Conservation (phyloP, 2,888 invertebrate genomes). For the Xanthorhoe designata region DNA sequence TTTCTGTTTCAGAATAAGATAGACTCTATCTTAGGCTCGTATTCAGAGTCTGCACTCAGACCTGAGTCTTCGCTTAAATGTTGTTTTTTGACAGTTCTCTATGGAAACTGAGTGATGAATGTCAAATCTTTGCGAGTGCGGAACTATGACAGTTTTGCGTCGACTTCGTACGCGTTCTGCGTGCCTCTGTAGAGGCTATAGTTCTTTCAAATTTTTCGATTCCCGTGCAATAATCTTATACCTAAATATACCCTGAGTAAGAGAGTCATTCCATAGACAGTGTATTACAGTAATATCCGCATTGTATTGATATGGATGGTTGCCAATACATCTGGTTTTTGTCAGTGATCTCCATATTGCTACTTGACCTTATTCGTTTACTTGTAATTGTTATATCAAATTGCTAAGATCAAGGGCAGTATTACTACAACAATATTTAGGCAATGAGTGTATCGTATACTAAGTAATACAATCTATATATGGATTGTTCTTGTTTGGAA, state of each 20-base stretch:
- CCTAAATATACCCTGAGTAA: neutral
- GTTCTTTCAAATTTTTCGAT: too few relatives aligned
- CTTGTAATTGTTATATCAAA: neutral
- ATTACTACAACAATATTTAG: neutral
- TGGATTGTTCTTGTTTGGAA: neutral
- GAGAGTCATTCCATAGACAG: neutral
- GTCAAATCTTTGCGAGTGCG: too few relatives aligned
- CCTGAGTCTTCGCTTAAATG: too few relatives aligned
- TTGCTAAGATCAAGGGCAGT: neutral
- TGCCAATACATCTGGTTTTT: slow-evolving; percentile 20
- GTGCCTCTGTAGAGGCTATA: too few relatives aligned
- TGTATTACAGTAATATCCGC: neutral
- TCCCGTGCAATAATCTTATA: neutral
- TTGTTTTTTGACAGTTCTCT: too few relatives aligned
- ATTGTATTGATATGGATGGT: slow-evolving; percentile 16
- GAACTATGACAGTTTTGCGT: too few relatives aligned
- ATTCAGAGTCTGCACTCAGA: too few relatives aligned
- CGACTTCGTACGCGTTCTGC: too few relatives aligned
- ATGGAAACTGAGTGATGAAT: too few relatives aligned
- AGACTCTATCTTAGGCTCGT: too few relatives aligned
- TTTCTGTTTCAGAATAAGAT: too few relatives aligned
- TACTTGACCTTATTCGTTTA: slow-evolving; percentile 12
- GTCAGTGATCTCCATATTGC: slow-evolving; percentile 10
- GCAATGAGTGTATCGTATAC: neutral
- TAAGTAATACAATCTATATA: neutral